Base-by-base conservation (phyloP, 2,888 invertebrate genomes). In the Opisthograptis luteolata region DNA sequence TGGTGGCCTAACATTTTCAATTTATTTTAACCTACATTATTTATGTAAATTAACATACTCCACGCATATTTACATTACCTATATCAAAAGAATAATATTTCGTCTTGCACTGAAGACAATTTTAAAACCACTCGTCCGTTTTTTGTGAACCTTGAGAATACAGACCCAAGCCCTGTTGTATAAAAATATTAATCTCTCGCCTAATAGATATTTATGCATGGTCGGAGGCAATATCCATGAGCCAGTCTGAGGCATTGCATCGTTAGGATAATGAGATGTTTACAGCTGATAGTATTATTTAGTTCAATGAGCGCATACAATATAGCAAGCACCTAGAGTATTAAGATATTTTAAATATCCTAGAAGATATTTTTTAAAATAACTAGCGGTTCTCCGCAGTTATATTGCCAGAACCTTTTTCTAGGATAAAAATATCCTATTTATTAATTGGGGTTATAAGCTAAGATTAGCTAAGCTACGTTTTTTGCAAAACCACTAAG, bases 121-220 rank as follows among this genome's bases (percentile, higher is more conserved):
- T 7, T 2, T 24, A 1, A 13, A 28, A 5, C 3, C 5, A 27
- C 24, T 27, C 13, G 28, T 28, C 12, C 1, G 1, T 28, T 3
- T 42, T 35, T 40, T 42, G 22, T 24, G 1, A 20, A n/a, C 9
- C 32, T 37, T 19, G 28, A 35, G 13, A 42, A 37, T 28, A 24
- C 76, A 71, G 73, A 71, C 82, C 77, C 77, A 79, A 71, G 76
- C 70, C 70, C 45, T 57, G 66, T 62, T 67, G 60, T 65, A 70
- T 86, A 88, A 89, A 90, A 90, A 88, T 87, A 87, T 88, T 85
- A 87, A 87, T 84, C 84, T 80, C 73, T 62, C 64, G 76, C 76
- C 70, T 90, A 84, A 89, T 88, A 88, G 89, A 88, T 89, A 88
- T 90, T 89, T 87, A 88, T 88, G 90, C 87, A 75, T 81, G 81